Evolutionary conservation across 2,113 vertebrate species (phyloP).

Genomic region (Scomber japonicus): DNA sequence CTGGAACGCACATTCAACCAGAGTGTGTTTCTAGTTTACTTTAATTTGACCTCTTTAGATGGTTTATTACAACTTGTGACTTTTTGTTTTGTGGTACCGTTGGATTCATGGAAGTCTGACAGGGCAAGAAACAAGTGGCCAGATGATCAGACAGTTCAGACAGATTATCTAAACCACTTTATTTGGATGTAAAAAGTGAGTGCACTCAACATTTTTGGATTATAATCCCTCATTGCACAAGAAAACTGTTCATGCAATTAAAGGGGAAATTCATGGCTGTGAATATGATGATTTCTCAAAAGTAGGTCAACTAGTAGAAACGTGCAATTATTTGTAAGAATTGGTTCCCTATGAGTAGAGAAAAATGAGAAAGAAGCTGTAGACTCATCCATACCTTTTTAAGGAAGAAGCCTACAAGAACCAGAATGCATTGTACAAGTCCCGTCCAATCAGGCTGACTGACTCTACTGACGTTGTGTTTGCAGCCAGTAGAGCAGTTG

Average conservation of each 20-base stretch:
- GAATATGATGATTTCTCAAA: no score
- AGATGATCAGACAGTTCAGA: conserved; percentile 1
- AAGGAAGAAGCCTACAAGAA: no score
- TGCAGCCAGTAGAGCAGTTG: no score
- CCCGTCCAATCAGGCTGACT: no score
- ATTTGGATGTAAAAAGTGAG: conserved; percentile 1
- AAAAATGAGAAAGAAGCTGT: no score
- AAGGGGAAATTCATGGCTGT: no score
- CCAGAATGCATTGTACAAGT: no score
- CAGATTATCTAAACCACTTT: background rate
- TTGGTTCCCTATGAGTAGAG: no score
- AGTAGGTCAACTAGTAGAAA: no score
- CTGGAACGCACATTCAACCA: conserved; percentile 4
- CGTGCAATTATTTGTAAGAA: no score
- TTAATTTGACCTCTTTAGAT: background rate
- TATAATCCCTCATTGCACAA: background rate
- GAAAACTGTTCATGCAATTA: background rate
- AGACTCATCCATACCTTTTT: no score
- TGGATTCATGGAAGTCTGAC: background rate
- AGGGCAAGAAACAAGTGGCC: background rate
- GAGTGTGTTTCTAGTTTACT: conserved; percentile 23
- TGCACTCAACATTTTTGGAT: background rate
- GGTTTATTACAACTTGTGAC: background rate
- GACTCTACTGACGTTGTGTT: no score
- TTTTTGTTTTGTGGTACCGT: background rate